phyloP scores from a whole-genome alignment of 1,140 invertebrate genomes.

The Gonatopus flavifemur region DNA sequence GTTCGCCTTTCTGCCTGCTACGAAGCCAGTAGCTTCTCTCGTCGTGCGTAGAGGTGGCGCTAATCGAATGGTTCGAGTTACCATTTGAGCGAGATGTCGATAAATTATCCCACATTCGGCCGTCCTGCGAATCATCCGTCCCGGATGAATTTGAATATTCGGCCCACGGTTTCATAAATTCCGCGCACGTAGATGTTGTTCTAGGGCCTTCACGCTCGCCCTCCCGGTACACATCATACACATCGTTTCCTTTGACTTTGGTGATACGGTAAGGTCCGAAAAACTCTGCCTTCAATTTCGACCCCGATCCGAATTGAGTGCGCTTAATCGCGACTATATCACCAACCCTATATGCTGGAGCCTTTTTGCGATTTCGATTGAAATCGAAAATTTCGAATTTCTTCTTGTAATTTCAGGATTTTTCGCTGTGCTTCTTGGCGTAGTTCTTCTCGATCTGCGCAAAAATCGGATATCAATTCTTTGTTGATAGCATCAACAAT shows the following conservation, averaged over 20 bases:
- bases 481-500: neutral
- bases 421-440: neutral
- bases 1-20: too few species aligned
- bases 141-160: too few species aligned
- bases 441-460: neutral
- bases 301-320: neutral
- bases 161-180: slow-evolving; percentile 3
- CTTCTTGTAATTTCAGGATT: neutral
- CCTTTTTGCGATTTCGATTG: neutral
- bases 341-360: neutral
- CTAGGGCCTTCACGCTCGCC: neutral
- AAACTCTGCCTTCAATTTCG: neutral
- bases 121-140: too few species aligned
- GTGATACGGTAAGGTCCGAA: slow-evolving; percentile 3
- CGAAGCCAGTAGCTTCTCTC: too few species aligned
- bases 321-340: slow-evolving; percentile 1
- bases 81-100: too few species aligned
- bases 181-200: neutral
- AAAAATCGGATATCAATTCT: neutral
- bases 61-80: too few species aligned
- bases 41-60: too few species aligned
- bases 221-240: neutral
- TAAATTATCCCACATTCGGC: too few species aligned
- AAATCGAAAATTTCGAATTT: neutral
- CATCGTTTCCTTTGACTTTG: neutral